phyloP scores from a whole-genome alignment of 92 coral and sea anemone species.

The Actinostola sp. region DNA sequence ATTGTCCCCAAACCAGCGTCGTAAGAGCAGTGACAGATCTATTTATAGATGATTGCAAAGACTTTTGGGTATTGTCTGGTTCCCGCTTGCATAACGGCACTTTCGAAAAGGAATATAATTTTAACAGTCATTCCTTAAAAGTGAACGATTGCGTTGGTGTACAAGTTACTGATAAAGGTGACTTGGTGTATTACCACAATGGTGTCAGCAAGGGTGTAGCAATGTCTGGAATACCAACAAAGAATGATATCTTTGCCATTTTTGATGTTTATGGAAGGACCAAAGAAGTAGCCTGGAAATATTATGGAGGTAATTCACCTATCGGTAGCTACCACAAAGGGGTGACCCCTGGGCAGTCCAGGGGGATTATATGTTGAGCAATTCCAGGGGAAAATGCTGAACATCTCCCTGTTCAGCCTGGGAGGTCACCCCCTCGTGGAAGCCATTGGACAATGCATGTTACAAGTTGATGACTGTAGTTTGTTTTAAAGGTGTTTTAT shows the following conservation, averaged over 20 bases:
- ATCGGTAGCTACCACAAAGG: no score
- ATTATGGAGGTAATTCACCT: constrained; percentile 92
- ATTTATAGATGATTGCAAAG: constrained; percentile 78
- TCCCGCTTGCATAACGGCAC: constrained; percentile 91
- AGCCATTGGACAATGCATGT: no score
- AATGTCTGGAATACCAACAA: constrained; percentile 78
- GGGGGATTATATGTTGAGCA: background rate
- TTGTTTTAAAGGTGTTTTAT: no score
- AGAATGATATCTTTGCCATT: constrained; percentile 81
- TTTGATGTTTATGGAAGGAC: constrained; percentile 99
- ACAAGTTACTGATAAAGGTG: constrained; percentile 79
- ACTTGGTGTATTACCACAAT: constrained; percentile 81
- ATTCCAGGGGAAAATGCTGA: no score
- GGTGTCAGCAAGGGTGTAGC: constrained; percentile 86
- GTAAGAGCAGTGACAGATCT: constrained; percentile 96
- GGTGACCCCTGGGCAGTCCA: background rate
- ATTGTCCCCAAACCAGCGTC: constrained; percentile 71
- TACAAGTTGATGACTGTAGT: no score
- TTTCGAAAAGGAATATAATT: constrained; percentile 82
- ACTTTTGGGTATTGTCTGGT: constrained; percentile 96
- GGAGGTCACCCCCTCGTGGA: no score
- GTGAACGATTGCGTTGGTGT: constrained; percentile 83
- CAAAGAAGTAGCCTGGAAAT: constrained; percentile 88
- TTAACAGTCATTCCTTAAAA: constrained; percentile 85
- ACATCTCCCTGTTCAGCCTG: no score